Evolutionary conservation across 2,113 vertebrate genomes (phyloP).

Genomic region (Corvus cornix): DNA sequence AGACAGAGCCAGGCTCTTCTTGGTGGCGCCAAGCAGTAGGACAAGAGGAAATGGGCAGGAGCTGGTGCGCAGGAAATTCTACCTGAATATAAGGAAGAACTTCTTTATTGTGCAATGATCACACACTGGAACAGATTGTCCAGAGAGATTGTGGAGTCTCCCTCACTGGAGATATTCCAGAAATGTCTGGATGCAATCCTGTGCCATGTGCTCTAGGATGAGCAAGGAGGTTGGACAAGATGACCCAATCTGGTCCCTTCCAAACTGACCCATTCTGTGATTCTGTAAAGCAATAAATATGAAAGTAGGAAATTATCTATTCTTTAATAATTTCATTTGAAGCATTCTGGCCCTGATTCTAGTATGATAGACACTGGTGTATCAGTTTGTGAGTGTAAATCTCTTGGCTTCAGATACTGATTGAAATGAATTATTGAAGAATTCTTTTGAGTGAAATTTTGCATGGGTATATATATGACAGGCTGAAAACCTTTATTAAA

Average conservation of each 20-base stretch:
- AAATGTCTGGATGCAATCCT: background rate
- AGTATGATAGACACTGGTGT: background rate
- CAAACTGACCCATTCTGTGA: background rate
- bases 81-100: background rate
- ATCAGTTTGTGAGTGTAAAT: background rate
- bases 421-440: background rate
- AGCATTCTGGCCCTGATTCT: background rate
- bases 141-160: background rate
- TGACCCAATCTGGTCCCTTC: background rate
- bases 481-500: background rate
- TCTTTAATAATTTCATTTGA: background rate
- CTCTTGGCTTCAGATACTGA: background rate
- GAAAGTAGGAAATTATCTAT: background rate
- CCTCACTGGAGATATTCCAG: background rate
- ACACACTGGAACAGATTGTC: fast-evolving
- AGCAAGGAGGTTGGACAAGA: background rate
- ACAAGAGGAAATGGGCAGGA: background rate
- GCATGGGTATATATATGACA: background rate
- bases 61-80: background rate
- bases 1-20: background rate
- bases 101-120: background rate
- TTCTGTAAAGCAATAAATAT: background rate
- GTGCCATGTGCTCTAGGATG: background rate
- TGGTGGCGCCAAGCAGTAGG: background rate
- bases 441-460: background rate